Evolutionary conservation across 2,113 vertebrate species (phyloP), one percentile per base, ranked within the genome.

Genomic region (Tetrao urogallus): DNA sequence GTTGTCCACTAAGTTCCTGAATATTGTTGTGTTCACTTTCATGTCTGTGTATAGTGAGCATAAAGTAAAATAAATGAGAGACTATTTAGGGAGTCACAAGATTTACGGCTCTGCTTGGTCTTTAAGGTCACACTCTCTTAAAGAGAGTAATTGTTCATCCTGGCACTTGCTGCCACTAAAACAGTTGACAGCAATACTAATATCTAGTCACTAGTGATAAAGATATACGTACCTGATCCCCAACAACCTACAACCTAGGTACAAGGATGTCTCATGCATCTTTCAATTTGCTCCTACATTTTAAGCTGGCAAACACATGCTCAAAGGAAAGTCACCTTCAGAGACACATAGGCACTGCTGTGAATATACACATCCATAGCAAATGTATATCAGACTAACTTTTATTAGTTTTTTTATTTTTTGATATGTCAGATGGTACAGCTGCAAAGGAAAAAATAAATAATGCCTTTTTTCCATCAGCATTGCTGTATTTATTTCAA

Each of bases 401-500:
- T 79, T 97, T 98, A 96, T 97, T 96, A 96, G 91, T 91, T 89
- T 63, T 60, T 95, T 72, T 87, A 52, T 94, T 97, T 97, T 97
- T 88, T 93, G 65, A 60, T 86, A 81, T 40, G 69, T 92, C 93
- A 91, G 78, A 73, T 82, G 47, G 48, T 60, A 67, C 82, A 95
- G 94, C 88, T 60, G 34, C n/a, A 88, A 95, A 86, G 60, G 40
- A 96, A 85, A 97, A 97, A 96, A 96, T 88, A 58, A 58, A n/a
- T 97, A 96, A 97, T 96, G 97, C 93, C 69, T 96, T 93, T 97
- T 97, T 96, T 97, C 94, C 98, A 97, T 98, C 97, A 98, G 95
- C 89, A 98, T 95, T 90, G 96, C 88, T 77, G 56, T 94, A 97
- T 98, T 98, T 98, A 97, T 98, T 98, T 95, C 96, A 95, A 95